A percentile compares a stretch with the other conserved stretches of the same genome.
Evolutionary conservation across 2,888 invertebrate genomes (phyloP).

Genomic region (Amiota communis): DNA sequence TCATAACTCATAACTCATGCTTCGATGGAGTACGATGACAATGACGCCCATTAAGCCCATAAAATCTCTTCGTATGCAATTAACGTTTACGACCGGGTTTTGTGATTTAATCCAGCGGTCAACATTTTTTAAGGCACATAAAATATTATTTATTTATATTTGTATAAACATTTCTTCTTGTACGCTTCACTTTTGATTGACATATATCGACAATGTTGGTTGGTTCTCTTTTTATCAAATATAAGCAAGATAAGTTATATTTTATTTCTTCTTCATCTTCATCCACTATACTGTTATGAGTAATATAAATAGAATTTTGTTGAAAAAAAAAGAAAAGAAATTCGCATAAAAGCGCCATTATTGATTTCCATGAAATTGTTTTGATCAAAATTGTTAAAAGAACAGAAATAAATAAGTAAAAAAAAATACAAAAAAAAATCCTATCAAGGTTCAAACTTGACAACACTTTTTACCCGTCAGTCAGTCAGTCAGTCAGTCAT

Average conservation of each 20-base stretch:
- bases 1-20: slow-evolving; percentile 32
- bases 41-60: slow-evolving; percentile 66
- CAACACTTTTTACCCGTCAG: not conserved
- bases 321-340: too few species aligned
- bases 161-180: slow-evolving; percentile 28
- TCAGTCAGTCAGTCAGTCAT: not conserved
- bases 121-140: slow-evolving; percentile 36
- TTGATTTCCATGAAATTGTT: slow-evolving; percentile 23
- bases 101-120: slow-evolving; percentile 60
- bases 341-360: not conserved
- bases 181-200: not conserved
- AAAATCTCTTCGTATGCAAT: slow-evolving; percentile 67
- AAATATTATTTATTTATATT: slow-evolving; percentile 33
- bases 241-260: not conserved
- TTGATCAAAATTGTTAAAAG: not conserved
- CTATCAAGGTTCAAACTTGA: slow-evolving; percentile 10
- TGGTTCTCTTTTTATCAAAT: not conserved
- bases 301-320: not conserved
- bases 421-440: not conserved
- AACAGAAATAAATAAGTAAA: not conserved
- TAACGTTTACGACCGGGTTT: slow-evolving; percentile 61
- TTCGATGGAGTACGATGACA: slow-evolving; percentile 45
- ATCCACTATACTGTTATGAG: not conserved
- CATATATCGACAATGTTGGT: not conserved
- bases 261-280: not conserved